Evolutionary conservation across 2,113 vertebrate species (phyloP).

Genomic region (Melanostigma gelatinosum): DNA sequence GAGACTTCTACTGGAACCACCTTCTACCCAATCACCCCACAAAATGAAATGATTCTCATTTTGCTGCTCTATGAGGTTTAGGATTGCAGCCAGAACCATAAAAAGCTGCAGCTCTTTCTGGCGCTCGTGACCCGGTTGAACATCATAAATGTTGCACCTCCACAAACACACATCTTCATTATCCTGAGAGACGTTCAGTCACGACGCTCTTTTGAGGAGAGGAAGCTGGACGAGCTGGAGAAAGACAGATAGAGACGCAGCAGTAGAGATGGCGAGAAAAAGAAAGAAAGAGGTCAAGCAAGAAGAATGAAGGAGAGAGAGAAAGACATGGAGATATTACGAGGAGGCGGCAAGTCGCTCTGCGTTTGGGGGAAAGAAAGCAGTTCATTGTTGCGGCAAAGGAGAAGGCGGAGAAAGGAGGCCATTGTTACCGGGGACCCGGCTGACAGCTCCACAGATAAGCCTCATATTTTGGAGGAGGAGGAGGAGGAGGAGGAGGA

Average conservation of each 20-base stretch:
- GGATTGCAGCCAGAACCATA: background rate
- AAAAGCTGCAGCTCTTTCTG: background rate
- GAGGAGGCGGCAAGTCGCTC: conserved; percentile 48
- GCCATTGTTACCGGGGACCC: conserved; percentile 50
- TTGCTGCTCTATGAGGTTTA: background rate
- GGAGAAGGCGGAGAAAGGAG: conserved; percentile 51
- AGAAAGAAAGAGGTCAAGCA: background rate
- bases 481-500: conserved; percentile 26
- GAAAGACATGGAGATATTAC: conserved; percentile 43
- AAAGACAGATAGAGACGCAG: background rate
- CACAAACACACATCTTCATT: conserved; percentile 13
- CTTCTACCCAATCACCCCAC: background rate
- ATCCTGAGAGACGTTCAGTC: conserved; percentile 18
- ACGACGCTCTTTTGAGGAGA: conserved; percentile 3
- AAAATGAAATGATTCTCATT: background rate
- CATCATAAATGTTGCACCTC: background rate
- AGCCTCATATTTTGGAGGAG: conserved; percentile 51
- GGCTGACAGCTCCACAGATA: conserved; percentile 63
- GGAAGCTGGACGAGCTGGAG: background rate
- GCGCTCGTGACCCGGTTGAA: background rate
- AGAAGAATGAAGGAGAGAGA: conserved; percentile 28
- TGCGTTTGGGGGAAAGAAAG: conserved; percentile 41
- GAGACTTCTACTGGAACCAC: too few species aligned
- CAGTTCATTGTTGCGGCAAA: conserved; percentile 55
- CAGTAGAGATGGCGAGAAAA: background rate